Percentiles rank a stretch among this genome's conserved stretches.
Conservation (phyloP, 1,140 invertebrate genomes). For the Radopholus similis region DNA sequence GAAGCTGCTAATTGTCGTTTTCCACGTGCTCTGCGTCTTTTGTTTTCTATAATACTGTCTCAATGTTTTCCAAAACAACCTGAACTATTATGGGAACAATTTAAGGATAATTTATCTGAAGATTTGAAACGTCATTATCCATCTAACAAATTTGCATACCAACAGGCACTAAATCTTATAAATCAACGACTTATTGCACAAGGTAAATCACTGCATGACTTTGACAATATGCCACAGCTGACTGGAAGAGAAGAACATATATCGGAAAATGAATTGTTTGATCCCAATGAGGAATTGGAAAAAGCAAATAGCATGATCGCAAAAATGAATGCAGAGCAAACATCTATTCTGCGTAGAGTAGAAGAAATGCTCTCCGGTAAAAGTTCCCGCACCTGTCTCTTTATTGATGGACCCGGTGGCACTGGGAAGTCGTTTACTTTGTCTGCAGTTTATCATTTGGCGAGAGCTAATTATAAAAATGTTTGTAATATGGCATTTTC, state of each 20-base stretch:
- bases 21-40: neutral
- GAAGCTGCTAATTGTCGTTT: neutral
- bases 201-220: neutral
- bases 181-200: neutral
- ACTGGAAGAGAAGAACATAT: neutral
- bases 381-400: too few relatives aligned
- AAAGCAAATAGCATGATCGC: neutral
- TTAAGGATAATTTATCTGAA: neutral
- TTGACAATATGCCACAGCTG: neutral
- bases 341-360: too few relatives aligned
- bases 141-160: too few relatives aligned
- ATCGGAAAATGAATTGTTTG: neutral
- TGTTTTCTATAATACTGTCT: neutral
- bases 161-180: neutral
- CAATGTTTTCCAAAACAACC: conserved; percentile 1
- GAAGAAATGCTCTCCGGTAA: too few relatives aligned
- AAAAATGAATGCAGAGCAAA: neutral
- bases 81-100: neutral
- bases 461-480: conserved; percentile 5
- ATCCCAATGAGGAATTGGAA: neutral
- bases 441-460: neutral
- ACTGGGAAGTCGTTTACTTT: conserved; percentile 4
- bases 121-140: neutral
- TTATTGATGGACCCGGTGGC: conserved; percentile 3
- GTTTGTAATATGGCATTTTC: conserved; percentile 2